Conservation (phyloP, 2,888 invertebrate species). For the Cataglyphis altisquamis region DNA sequence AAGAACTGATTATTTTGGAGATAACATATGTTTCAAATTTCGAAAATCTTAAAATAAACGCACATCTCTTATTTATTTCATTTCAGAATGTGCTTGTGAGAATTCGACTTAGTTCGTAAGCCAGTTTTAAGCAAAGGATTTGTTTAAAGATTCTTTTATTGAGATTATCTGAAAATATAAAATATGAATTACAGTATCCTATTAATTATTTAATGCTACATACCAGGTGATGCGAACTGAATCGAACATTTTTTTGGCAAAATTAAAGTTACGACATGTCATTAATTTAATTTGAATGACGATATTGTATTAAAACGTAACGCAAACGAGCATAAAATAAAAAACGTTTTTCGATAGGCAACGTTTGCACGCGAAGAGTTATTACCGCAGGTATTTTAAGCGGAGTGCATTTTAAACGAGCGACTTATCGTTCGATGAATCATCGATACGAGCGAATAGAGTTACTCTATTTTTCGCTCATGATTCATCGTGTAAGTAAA, state of each 20-base stretch:
- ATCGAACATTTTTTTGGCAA: not conserved
- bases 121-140: not conserved
- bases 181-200: not conserved
- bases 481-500: conserved; percentile 36
- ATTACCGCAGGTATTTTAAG: conserved; percentile 31
- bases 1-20: conserved; percentile 17
- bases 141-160: not conserved
- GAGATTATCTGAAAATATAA: not conserved
- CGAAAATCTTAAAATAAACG: not conserved
- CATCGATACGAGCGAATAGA: conserved; percentile 34
- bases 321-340: not conserved
- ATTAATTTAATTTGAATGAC: not conserved
- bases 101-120: not conserved
- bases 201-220: conserved; percentile 5
- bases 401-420: conserved; percentile 39
- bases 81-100: not conserved
- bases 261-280: not conserved
- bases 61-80: not conserved
- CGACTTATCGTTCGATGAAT: conserved; percentile 49
- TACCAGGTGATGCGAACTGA: not conserved
- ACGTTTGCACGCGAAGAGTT: conserved; percentile 25
- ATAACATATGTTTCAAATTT: not conserved
- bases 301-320: conserved; percentile 6
- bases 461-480: conserved; percentile 37
- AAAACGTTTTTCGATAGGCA: conserved; percentile 6